Conservation (phyloP, 2,888 invertebrate species). For the Schizaphis graminum region DNA sequence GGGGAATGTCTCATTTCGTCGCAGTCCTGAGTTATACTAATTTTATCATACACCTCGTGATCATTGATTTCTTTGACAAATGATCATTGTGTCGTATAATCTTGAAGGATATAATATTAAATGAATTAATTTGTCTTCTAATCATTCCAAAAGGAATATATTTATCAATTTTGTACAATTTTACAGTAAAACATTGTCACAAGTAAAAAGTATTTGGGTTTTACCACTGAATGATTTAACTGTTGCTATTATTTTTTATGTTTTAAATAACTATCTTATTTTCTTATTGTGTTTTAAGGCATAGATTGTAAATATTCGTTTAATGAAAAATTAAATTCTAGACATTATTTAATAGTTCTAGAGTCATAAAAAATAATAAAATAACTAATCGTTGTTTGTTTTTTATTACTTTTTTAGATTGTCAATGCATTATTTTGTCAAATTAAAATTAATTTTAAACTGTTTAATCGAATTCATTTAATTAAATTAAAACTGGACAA, state of each 20-base stretch:
- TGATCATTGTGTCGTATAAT: neutral
- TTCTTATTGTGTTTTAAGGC: neutral
- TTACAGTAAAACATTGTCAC: too few relatives aligned
- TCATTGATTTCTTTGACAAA: neutral
- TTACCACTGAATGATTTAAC: neutral
- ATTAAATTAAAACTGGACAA: constrained; percentile 16
- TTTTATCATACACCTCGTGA: neutral
- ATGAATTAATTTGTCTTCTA: neutral
- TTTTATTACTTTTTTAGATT: neutral
- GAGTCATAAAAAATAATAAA: neutral
- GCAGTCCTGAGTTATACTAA: neutral
- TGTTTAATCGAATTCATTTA: constrained; percentile 10
- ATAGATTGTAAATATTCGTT: neutral
- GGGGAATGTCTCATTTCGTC: too few relatives aligned
- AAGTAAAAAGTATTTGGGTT: neutral
- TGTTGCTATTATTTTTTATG: neutral
- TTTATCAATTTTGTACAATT: neutral
- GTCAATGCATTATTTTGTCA: neutral
- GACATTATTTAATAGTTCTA: neutral
- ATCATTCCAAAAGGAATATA: neutral
- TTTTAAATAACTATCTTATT: neutral
- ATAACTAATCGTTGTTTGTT: neutral
- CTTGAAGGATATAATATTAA: neutral
- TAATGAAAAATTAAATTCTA: neutral
- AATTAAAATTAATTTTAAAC: neutral